Evolutionary conservation across 1,140 invertebrate species (phyloP).

Genomic region (Varroa destructor): DNA sequence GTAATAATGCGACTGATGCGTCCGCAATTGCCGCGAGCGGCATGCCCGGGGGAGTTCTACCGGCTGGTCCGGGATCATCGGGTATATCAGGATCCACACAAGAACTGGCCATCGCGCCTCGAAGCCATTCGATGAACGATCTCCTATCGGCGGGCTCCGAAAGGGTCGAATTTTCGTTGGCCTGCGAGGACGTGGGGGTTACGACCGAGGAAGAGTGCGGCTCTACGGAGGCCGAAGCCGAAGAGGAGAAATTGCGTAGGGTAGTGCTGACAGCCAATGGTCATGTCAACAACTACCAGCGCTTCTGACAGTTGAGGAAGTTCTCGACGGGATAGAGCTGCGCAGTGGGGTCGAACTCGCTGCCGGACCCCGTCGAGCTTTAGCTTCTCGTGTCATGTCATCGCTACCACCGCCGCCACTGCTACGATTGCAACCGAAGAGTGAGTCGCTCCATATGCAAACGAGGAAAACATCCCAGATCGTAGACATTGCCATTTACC

Average conservation of each 20-base stretch:
- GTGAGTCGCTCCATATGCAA: no score
- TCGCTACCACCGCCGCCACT: no score
- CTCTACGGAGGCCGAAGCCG: slow-evolving; percentile 19
- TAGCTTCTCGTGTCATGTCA: no score
- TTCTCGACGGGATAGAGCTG: slow-evolving; percentile 27
- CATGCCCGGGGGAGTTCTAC: neutral
- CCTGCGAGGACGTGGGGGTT: slow-evolving; percentile 21
- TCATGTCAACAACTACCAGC: slow-evolving; percentile 26
- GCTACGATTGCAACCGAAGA: no score
- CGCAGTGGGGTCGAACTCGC: neutral
- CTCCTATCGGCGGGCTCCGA: slow-evolving; percentile 27
- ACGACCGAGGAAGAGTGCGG: slow-evolving; percentile 22
- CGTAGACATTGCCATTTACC: no score
- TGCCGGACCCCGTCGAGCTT: no score
- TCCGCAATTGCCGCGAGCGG: neutral
- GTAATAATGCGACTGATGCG: no score
- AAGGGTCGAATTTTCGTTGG: slow-evolving; percentile 21
- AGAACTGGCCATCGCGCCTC: neutral
- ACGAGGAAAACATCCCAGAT: no score
- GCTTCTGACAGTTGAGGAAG: slow-evolving; percentile 27
- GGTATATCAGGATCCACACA: no score
- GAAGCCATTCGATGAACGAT: slow-evolving; percentile 27
- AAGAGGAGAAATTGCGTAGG: slow-evolving; percentile 14
- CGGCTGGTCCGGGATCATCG: neutral
- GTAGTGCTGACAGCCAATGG: slow-evolving; percentile 22